Evolutionary conservation across 2,113 vertebrate species (phyloP).

Genomic region (Larimichthys crocea): DNA sequence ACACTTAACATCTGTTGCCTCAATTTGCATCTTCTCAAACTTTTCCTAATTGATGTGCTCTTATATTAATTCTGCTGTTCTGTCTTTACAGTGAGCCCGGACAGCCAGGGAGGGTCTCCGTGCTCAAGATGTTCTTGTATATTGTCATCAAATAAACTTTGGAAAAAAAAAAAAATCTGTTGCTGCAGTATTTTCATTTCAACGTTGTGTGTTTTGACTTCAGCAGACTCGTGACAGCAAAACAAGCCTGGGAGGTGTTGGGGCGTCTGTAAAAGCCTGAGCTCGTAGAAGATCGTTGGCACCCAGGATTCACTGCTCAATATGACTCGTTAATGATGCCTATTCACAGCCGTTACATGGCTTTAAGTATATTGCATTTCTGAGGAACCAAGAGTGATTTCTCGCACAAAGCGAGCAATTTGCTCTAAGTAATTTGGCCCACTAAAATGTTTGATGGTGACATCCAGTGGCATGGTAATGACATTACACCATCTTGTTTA

Average conservation of each 20-base stretch:
- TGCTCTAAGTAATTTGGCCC: not conserved
- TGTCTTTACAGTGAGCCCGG: slow-evolving; percentile 79
- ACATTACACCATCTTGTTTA: not conserved
- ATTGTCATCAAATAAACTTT: slow-evolving; percentile 84
- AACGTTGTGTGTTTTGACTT: not conserved
- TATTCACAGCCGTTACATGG: not conserved
- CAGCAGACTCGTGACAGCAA: not conserved
- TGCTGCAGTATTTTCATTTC: slow-evolving; percentile 5
- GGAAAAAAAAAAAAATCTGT: slow-evolving; percentile 35
- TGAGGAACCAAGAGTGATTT: no score
- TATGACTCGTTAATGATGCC: not conserved
- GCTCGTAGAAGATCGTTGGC: not conserved
- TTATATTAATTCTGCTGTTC: slow-evolving; percentile 26
- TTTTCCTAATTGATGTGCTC: no score
- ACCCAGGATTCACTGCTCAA: not conserved
- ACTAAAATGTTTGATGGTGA: not conserved
- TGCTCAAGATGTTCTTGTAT: slow-evolving; percentile 86
- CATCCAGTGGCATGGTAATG: slow-evolving; percentile 23
- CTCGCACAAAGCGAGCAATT: not conserved
- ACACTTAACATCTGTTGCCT: not conserved
- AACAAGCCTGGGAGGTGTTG: not conserved
- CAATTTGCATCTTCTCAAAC: not conserved
- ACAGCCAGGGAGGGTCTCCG: slow-evolving; percentile 68
- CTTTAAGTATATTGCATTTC: not conserved
- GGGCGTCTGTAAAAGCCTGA: not conserved